phyloP scores from a whole-genome alignment of 1,140 invertebrate species.

The Pseudomyrmex flavicornis region DNA sequence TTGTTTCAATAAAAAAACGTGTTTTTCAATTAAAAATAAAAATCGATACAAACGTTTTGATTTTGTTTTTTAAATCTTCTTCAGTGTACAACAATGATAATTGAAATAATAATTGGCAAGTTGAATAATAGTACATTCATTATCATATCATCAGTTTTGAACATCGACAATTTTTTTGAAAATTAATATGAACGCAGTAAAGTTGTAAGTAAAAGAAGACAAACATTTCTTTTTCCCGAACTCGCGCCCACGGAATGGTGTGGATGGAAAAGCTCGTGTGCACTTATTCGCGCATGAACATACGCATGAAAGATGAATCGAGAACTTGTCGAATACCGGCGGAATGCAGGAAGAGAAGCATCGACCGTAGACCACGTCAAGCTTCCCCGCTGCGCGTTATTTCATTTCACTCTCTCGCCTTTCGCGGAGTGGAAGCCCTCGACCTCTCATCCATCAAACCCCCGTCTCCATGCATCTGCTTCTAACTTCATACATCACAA shows the following conservation, averaged over 20 bases:
- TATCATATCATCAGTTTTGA: no score
- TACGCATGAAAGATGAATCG: conserved; percentile 55
- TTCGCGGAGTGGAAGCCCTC: conserved; percentile 59
- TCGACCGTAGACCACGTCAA: conserved; percentile 58
- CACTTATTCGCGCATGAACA: conserved; percentile 47
- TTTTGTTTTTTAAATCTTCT: no score
- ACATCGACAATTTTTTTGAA: not conserved
- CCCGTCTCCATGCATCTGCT: conserved; percentile 68
- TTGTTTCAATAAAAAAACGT: no score
- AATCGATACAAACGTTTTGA: no score
- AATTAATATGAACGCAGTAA: conserved; percentile 7
- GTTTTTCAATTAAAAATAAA: no score
- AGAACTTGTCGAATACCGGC: conserved; percentile 61
- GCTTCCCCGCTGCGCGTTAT: conserved; percentile 62
- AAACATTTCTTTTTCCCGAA: conserved; percentile 7
- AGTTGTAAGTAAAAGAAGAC: not conserved
- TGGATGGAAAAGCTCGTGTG: conserved; percentile 18
- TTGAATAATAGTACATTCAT: no score
- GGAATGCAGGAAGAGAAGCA: conserved; percentile 36
- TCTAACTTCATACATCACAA: conserved; percentile 74
- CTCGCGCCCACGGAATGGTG: not conserved
- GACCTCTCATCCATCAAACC: conserved; percentile 72
- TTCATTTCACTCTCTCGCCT: conserved; percentile 64
- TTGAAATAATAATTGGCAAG: no score
- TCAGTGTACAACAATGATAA: no score